These are phyloP conservation scores for Hylaeus anthracinus DNA, from an alignment of 1,140 invertebrate species.

Conservation along the genomic window DNA sequence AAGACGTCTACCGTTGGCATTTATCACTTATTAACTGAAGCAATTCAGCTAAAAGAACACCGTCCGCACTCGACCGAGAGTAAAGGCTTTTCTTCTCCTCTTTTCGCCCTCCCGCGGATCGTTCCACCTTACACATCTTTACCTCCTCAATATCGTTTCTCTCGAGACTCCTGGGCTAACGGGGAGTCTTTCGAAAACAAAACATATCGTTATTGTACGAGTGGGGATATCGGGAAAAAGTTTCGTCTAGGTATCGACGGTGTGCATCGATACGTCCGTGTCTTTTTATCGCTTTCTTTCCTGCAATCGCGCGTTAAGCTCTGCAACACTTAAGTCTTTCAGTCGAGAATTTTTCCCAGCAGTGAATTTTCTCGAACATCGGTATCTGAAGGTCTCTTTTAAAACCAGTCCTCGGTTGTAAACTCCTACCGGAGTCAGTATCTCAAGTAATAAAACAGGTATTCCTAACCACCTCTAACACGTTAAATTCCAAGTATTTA, in stretches of 20 bases:
- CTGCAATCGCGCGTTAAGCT: constrained; percentile 4
- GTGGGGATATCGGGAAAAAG: constrained; percentile 10
- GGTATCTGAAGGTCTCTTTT: too few species aligned
- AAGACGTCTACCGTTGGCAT: constrained; percentile 35
- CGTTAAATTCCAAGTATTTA: too few species aligned
- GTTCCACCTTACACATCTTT: constrained; percentile 40
- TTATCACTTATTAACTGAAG: constrained; percentile 59
- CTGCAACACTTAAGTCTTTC: not conserved
- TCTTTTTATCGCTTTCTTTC: not conserved
- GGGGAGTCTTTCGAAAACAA: constrained; percentile 30
- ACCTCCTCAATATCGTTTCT: constrained; percentile 38
- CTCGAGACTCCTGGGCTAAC: constrained; percentile 21
- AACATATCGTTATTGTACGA: constrained; percentile 18
- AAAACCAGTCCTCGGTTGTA: too few species aligned
- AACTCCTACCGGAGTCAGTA: too few species aligned
- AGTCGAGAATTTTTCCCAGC: not conserved
- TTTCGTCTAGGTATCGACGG: constrained; percentile 13
- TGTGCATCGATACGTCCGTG: not conserved
- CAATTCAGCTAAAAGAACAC: constrained; percentile 50
- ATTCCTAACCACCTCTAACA: too few species aligned
- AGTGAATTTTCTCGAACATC: too few species aligned
- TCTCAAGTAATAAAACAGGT: too few species aligned
- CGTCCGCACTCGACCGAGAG: constrained; percentile 36
- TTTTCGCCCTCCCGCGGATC: constrained; percentile 25
- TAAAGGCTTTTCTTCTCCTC: constrained; percentile 32